phyloP scores from a whole-genome alignment of 2,888 invertebrate genomes.

The Lasioglossum figueresi region DNA sequence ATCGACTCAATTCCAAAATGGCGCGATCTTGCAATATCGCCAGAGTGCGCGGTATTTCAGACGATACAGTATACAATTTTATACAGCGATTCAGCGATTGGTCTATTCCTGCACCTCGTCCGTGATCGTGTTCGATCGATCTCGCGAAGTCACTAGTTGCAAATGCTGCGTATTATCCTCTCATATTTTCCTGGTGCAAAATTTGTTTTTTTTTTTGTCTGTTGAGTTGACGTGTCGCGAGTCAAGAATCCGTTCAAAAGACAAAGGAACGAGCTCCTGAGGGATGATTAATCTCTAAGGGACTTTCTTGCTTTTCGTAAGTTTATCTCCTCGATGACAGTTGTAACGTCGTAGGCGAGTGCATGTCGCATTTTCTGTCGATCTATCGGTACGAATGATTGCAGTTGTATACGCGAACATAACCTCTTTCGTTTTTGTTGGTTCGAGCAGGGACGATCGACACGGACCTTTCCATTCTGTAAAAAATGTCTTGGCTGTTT shows the following conservation, averaged over 20 bases:
- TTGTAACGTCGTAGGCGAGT: neutral
- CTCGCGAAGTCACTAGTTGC: neutral
- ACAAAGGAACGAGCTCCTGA: neutral
- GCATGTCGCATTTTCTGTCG: neutral
- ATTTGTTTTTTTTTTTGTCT: no score
- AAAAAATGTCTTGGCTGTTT: constrained; percentile 82
- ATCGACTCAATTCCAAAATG: neutral
- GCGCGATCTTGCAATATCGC: neutral
- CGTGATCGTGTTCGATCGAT: neutral
- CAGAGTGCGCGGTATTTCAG: neutral
- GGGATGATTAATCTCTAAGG: neutral
- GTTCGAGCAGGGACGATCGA: neutral
- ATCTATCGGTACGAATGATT: neutral
- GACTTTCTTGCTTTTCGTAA: neutral
- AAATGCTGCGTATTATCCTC: neutral
- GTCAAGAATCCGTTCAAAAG: neutral
- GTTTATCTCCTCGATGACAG: neutral
- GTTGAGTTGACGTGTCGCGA: neutral
- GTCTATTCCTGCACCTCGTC: neutral
- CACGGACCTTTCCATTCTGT: constrained; percentile 8
- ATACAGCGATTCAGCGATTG: no score
- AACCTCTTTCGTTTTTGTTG: constrained; percentile 26
- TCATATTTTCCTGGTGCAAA: neutral
- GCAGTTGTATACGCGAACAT: neutral
- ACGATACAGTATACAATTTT: no score